Evolutionary conservation across 2,113 vertebrate species (phyloP).

Genomic region (Phaethornis superciliosus): DNA sequence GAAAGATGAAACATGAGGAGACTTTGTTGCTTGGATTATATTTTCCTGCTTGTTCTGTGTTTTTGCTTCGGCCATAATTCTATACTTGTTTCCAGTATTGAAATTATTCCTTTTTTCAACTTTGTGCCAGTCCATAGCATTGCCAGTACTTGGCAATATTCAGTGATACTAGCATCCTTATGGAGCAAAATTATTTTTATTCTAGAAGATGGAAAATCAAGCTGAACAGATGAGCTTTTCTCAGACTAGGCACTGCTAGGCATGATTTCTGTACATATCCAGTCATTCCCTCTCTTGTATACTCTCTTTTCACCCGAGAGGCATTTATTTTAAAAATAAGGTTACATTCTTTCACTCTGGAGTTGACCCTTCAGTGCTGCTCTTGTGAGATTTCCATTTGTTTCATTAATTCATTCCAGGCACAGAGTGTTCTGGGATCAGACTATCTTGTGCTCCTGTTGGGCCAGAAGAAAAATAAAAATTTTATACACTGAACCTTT

Average conservation of each 20-base stretch:
- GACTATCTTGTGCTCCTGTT: background rate
- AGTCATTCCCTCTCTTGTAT: background rate
- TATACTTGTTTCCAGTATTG: background rate
- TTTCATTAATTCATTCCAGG: constrained; percentile 41
- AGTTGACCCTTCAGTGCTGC: background rate
- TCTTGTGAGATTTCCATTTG: constrained; percentile 44
- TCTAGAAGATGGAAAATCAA: background rate
- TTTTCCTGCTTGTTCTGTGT: background rate
- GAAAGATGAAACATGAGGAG: background rate
- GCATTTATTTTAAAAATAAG: constrained; percentile 60
- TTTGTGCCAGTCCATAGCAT: background rate
- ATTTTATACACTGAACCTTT: background rate
- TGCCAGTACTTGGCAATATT: background rate
- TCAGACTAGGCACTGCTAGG: background rate
- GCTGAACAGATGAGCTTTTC: background rate
- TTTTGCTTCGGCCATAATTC: background rate
- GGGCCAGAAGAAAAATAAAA: background rate
- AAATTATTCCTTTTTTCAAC: background rate
- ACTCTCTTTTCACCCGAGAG: background rate
- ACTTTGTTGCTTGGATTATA: background rate
- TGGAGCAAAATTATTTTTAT: background rate
- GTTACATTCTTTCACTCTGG: constrained; percentile 49
- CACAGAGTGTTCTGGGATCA: constrained; percentile 16
- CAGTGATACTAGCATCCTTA: background rate
- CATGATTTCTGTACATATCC: background rate